These are phyloP conservation scores for Pemphigus obesinymphae DNA, from an alignment of 1,140 invertebrate species.

Conservation along the genomic window DNA sequence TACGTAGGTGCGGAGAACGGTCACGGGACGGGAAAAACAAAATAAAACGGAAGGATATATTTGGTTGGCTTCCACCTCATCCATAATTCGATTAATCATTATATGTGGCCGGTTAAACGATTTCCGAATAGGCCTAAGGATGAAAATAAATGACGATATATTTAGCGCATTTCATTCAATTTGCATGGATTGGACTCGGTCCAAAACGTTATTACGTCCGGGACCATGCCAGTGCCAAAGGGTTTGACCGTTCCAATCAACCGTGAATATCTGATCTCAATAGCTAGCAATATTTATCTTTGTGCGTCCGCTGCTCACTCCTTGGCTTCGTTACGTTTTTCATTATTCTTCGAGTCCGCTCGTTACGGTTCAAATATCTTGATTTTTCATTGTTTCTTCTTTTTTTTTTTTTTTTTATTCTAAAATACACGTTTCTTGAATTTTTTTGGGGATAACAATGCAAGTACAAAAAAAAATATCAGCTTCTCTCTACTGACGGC, in stretches of 20 bases:
- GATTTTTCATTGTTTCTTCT: no score
- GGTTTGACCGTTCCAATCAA: constrained; percentile 28
- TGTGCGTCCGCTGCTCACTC: background rate
- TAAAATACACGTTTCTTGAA: no score
- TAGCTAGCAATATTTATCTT: background rate
- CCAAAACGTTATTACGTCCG: constrained; percentile 1
- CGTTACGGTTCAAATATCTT: background rate
- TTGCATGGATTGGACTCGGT: background rate
- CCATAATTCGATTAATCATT: background rate
- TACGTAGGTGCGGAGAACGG: no score
- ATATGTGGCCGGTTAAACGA: background rate
- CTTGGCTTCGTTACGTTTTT: background rate
- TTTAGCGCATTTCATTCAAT: constrained; percentile 23
- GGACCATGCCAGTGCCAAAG: background rate
- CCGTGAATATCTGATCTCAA: constrained; percentile 27
- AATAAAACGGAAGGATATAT: no score
- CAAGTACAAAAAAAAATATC: no score
- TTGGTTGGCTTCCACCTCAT: no score
- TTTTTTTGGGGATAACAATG: no score
- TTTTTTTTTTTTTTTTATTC: no score
- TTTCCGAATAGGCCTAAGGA: background rate
- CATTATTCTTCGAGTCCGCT: background rate
- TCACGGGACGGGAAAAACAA: no score
- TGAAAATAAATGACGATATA: background rate
- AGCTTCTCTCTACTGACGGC: no score